A percentile compares a stretch with the other conserved stretches of the same genome.
Conservation (phyloP, 2,888 invertebrate genomes). For the Sylvicola fuscatus region DNA sequence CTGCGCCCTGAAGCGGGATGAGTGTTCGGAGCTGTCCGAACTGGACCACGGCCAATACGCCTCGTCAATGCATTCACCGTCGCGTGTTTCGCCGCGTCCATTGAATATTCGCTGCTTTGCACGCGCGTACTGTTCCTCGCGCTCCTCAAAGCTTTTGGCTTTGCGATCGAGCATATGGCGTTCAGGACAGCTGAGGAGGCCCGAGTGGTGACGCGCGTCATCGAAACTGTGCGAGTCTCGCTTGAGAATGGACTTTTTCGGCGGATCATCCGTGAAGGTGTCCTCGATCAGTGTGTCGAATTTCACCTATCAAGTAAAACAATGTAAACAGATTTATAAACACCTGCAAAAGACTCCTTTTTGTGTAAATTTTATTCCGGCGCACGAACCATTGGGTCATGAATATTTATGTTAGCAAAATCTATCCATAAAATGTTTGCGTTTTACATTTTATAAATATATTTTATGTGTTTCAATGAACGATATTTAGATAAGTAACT, state of each 20-base stretch:
- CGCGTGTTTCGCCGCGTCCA: slow-evolving; percentile 3
- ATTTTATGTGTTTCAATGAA: no score
- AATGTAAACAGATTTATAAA: no score
- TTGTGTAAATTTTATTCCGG: no score
- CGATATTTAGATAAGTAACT: no score
- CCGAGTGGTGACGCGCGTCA: slow-evolving; percentile 33
- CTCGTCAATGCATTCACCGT: slow-evolving; percentile 12
- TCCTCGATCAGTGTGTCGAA: slow-evolving; percentile 17
- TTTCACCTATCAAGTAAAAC: no score
- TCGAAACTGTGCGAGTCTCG: slow-evolving; percentile 64
- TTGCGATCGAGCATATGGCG: slow-evolving; percentile 42
- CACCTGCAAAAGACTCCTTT: no score
- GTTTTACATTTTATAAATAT: no score
- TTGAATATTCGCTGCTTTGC: slow-evolving; percentile 66
- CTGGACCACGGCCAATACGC: slow-evolving; percentile 29
- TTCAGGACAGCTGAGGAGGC: slow-evolving; percentile 35
- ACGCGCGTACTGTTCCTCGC: slow-evolving; percentile 76
- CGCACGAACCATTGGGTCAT: no score
- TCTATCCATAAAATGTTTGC: no score
- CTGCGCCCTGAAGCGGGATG: slow-evolving; percentile 11
- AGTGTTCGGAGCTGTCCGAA: slow-evolving; percentile 25
- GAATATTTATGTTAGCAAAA: no score
- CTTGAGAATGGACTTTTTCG: slow-evolving; percentile 60
- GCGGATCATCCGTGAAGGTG: slow-evolving; percentile 38
- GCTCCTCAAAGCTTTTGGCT: slow-evolving; percentile 76